Percentiles rank a stretch among this genome's conserved stretches.
Evolutionary conservation across 2,797 vertebrate species (phyloP).

Genomic region (Danio albolineatus): DNA sequence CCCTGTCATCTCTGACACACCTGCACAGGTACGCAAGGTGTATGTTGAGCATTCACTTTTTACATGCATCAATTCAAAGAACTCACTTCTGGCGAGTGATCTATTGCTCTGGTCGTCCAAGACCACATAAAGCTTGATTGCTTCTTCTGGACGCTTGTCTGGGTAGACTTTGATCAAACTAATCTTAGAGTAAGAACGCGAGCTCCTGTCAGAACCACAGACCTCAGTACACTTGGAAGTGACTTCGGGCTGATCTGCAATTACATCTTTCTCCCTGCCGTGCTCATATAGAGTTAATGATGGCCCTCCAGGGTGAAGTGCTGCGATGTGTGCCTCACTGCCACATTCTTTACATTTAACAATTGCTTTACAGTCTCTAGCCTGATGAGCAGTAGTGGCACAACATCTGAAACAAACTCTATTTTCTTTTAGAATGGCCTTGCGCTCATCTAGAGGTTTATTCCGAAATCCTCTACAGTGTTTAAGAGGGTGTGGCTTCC

Average conservation of each 20-base stretch:
- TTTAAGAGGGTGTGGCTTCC: no score
- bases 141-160: neutral
- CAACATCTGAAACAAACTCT: neutral
- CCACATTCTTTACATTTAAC: slow-evolving; percentile 1
- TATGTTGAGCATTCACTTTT: neutral
- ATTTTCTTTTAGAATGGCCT: no score
- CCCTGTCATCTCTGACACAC: neutral
- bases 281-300: neutral
- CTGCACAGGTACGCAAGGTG: neutral
- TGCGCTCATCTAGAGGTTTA: no score
- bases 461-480: no score
- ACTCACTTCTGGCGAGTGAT: neutral
- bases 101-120: neutral
- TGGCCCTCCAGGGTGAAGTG: neutral
- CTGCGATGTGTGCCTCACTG: neutral
- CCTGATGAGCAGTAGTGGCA: neutral
- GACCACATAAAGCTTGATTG: neutral
- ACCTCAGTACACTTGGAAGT: neutral
- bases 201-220: neutral
- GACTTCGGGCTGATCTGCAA: neutral
- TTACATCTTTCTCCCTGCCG: neutral
- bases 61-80: neutral
- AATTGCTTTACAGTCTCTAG: neutral
- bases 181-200: neutral
- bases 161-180: neutral